Evolutionary conservation across 1,140 invertebrate genomes (phyloP), one percentile per base, ranked within the genome.

Genomic region (Tetramorium simillimum): DNA sequence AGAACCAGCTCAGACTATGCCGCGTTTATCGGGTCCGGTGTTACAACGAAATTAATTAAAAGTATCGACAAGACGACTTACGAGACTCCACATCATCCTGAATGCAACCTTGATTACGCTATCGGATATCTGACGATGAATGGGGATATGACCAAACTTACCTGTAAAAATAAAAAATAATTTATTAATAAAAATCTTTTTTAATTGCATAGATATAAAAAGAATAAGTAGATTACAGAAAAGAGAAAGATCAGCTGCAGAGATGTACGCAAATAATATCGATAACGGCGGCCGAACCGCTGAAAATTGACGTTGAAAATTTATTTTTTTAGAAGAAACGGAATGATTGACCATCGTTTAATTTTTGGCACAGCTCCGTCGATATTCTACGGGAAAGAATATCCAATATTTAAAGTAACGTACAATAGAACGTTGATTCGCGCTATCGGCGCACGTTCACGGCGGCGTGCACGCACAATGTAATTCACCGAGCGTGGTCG

Each of bases 141-240:
- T 62, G 67, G 9, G 3, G 28, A 76, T 75, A 56, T 40, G 46
- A 62, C 40, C 18, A 24, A 65, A 82, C 87, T 89, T 89, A 89
- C 87, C 88, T 89, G 87, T 70, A 89, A 89, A 86, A 89, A 89
- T 58, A 70, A 67, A 70, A 81, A 53, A 63, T 60, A 21, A 40
- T 46, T 28, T 3, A 18, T 76, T 85, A 77, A 65, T 78, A 63
- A 65, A 43, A 46, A 24, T 46, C 16, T 63, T 16, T 33, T 12
- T 0, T 33, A 53, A 53, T 40, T 16, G 18, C 14, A 37, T 14
- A 24, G 16, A 21, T 28, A 67, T 33, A n/a, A 37, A 21, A 40
- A 43, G 6, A 24, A 16, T 18, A 33, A 28, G 16, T 21, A n/a
- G 0, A 12, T 16, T 4, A 56, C 3, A 65, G 33, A 18, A 51